phyloP scores from a whole-genome alignment of 2,113 vertebrate species.

The Ibidorhyncha struthersii region DNA sequence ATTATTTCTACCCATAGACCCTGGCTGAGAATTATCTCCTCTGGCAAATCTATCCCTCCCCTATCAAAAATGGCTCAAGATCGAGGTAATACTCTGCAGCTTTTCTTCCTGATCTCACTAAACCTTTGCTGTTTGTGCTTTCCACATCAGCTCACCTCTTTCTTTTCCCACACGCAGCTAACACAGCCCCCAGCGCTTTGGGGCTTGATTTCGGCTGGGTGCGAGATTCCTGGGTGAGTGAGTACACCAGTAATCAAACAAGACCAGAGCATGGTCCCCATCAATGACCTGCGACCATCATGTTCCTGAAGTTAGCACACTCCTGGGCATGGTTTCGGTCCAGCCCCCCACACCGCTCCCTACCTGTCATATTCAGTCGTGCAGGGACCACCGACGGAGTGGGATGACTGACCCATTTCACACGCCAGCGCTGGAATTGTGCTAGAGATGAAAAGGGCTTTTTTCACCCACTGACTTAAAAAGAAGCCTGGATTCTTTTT shows the following conservation, averaged over 20 bases:
- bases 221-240: not conserved
- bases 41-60: not conserved
- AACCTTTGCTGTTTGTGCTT: not conserved
- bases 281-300: not conserved
- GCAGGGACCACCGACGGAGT: not conserved
- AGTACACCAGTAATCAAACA: not conserved
- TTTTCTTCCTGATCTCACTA: not conserved
- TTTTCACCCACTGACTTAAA: not conserved
- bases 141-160: not conserved
- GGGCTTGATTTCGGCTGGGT: not conserved
- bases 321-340: not conserved
- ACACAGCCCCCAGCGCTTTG: not conserved
- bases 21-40: not conserved
- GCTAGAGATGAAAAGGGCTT: too few relatives aligned
- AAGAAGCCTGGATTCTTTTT: not conserved
- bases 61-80: not conserved
- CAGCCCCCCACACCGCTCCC: not conserved
- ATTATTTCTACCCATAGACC: not conserved
- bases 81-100: rapidly evolving
- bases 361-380: not conserved
- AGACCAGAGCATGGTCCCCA: rapidly evolving
- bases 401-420: not conserved
- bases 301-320: not conserved
- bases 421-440: not conserved
- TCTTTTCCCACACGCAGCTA: not conserved